phyloP scores from a whole-genome alignment of 2,797 vertebrate genomes.

The Poeciliopsis turneri region DNA sequence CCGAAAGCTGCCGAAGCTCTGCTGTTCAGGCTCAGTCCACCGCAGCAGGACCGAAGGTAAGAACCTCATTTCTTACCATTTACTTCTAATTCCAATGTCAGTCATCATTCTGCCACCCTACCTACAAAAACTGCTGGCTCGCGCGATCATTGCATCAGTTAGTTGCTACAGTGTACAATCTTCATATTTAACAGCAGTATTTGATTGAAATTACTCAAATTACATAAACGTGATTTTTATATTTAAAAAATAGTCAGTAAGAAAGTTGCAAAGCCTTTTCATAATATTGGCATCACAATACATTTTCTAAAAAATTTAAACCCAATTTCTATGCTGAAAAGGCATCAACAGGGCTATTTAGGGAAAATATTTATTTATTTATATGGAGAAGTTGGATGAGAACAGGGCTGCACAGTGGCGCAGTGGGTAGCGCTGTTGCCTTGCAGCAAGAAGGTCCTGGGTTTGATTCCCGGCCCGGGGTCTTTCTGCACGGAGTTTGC shows the following conservation, averaged over 20 bases:
- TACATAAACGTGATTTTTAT: neutral
- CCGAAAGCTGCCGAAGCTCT: constrained; percentile 2
- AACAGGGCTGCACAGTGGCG: no score
- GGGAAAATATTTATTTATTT: neutral
- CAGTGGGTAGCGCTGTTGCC: no score
- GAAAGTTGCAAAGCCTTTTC: neutral
- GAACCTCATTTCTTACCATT: neutral
- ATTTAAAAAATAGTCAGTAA: neutral
- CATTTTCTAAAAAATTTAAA: neutral
- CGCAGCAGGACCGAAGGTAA: neutral
- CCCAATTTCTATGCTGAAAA: neutral
- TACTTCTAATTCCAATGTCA: neutral
- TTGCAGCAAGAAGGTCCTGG: no score
- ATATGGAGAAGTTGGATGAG: neutral
- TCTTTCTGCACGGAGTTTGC: no score
- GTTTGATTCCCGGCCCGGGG: no score
- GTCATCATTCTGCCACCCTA: neutral
- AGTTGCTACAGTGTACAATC: neutral
- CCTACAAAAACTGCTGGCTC: neutral
- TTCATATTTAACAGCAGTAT: neutral
- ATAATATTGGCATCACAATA: neutral
- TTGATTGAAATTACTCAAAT: neutral
- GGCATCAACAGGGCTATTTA: neutral
- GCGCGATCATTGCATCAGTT: neutral
- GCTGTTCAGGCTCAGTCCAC: neutral